Evolutionary conservation across 1,140 invertebrate species (phyloP).

Genomic region (Trachelipus rathkii): DNA sequence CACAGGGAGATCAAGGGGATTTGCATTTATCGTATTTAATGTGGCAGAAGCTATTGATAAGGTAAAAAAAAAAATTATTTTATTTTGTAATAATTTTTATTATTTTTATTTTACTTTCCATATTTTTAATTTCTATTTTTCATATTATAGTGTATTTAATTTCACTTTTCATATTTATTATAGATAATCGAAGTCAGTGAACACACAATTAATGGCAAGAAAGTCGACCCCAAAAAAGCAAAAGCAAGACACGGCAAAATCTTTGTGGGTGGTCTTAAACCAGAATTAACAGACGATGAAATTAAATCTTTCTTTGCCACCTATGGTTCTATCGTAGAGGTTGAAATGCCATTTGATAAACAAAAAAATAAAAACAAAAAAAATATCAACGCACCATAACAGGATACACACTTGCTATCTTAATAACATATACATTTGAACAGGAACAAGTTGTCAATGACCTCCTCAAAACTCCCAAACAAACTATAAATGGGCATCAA

Average conservation of each 20-base stretch:
- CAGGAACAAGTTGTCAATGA: slow-evolving; percentile 87
- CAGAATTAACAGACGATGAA: slow-evolving; percentile 84
- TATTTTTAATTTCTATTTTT: too few species aligned
- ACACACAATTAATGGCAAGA: slow-evolving; percentile 89
- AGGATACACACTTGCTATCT: too few species aligned
- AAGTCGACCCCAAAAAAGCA: slow-evolving; percentile 90
- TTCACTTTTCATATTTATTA: slow-evolving; percentile 39
- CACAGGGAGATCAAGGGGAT: slow-evolving; percentile 82
- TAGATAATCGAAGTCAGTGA: slow-evolving; percentile 71
- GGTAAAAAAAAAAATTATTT: slow-evolving; percentile 61
- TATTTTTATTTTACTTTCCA: neutral
- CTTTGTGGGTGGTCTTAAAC: slow-evolving; percentile 86
- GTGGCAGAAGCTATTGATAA: slow-evolving; percentile 82
- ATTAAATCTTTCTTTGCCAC: slow-evolving; percentile 85
- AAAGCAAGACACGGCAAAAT: slow-evolving; percentile 90
- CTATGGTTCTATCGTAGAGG: slow-evolving; percentile 84
- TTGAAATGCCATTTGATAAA: slow-evolving; percentile 95
- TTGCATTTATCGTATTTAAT: slow-evolving; percentile 91
- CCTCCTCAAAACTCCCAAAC: slow-evolving; percentile 81
- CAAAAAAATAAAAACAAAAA: slow-evolving; percentile 90
- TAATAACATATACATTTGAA: too few species aligned
- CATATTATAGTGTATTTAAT: too few species aligned
- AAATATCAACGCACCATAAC: too few species aligned
- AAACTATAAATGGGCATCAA: slow-evolving; percentile 87
- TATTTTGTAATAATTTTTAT: too few species aligned